Conservation (phyloP, 2,888 invertebrate genomes). For the Agriotes lineatus region DNA sequence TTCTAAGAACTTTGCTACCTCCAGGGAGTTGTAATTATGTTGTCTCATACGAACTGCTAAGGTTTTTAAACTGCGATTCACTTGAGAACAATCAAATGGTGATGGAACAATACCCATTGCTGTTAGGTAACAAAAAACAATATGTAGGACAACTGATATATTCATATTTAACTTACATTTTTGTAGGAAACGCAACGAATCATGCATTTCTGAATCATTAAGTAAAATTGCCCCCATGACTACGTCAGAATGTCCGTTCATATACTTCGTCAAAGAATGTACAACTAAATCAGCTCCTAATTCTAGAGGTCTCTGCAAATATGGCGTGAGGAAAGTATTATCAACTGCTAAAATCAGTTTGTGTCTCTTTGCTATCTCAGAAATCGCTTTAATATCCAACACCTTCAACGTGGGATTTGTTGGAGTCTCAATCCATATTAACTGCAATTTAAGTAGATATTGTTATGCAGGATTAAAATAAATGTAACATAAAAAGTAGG, state of each 20-base stretch:
- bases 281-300: conserved; percentile 92
- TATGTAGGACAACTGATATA: too few species aligned
- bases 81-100: conserved; percentile 95
- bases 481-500: background rate
- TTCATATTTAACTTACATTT: conserved; percentile 76
- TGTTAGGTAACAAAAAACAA: conserved; percentile 40
- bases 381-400: conserved; percentile 83
- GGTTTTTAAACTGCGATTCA: conserved; percentile 94
- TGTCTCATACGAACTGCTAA: conserved; percentile 91
- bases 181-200: conserved; percentile 85
- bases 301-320: conserved; percentile 90
- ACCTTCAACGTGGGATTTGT: conserved; percentile 95
- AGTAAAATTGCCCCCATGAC: conserved; percentile 93
- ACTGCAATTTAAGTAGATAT: too few species aligned
- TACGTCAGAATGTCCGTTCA: conserved; percentile 98
- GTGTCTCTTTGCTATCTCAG: conserved; percentile 72
- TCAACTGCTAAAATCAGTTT: conserved; percentile 85
- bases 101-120: conserved; percentile 95
- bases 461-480: too few species aligned
- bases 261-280: conserved; percentile 96
- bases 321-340: conserved; percentile 93
- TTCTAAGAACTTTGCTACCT: conserved; percentile 86
- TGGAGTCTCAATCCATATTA: conserved; percentile 95
- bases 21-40: conserved; percentile 83
- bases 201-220: conserved; percentile 78